phyloP scores from a whole-genome alignment of 2,113 vertebrate species.

The Cricetomys ansorgei region DNA sequence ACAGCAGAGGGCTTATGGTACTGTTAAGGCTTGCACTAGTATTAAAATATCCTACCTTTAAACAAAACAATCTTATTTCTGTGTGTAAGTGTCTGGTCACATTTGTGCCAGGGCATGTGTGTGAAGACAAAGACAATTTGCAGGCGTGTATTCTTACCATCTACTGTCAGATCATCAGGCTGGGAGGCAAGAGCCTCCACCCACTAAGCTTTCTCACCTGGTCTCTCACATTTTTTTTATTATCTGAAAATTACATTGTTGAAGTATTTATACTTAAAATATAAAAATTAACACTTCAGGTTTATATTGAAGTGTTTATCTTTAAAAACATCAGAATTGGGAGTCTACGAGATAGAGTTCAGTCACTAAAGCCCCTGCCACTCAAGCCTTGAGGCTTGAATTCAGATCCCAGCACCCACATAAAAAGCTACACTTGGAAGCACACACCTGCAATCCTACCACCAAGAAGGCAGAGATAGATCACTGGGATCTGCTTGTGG shows the following conservation, averaged over 20 bases:
- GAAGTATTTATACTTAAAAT: constrained; percentile 49
- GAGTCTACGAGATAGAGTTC: neutral
- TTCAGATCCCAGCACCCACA: neutral
- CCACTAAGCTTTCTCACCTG: neutral
- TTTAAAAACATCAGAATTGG: constrained; percentile 35
- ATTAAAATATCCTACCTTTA: neutral
- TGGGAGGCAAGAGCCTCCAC: neutral
- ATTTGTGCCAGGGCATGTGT: neutral
- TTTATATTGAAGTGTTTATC: constrained; percentile 27
- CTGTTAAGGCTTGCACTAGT: neutral
- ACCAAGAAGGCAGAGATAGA: neutral
- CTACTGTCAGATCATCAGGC: neutral
- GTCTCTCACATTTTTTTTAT: neutral
- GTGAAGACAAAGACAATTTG: neutral
- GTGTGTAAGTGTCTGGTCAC: neutral
- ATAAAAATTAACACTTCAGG: neutral
- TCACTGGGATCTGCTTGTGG: neutral
- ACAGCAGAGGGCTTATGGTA: constrained; percentile 2
- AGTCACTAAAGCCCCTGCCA: neutral
- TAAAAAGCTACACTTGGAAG: neutral
- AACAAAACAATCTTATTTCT: constrained; percentile 10
- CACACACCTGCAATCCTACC: neutral
- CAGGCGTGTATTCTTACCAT: neutral
- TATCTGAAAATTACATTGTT: neutral
- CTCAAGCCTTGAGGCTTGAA: neutral